Base-by-base conservation (phyloP, 2,113 vertebrate species). In the Oenanthe melanoleuca region DNA sequence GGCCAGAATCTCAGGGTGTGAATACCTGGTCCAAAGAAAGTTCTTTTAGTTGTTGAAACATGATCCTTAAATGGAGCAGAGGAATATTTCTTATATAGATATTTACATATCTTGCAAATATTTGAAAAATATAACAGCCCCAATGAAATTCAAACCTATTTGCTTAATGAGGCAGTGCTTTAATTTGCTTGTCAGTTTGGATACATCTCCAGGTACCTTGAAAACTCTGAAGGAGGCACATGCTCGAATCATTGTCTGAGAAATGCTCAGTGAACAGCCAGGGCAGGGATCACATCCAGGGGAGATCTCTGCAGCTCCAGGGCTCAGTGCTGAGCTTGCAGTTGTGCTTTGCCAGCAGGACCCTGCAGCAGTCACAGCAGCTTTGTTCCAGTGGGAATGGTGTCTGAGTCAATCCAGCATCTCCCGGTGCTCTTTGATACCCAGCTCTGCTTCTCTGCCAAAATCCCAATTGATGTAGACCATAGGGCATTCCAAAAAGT, bases 241-340 rank as follows among this genome's bases (percentile, higher is more conserved):
- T 16, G n/a, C 45, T 89, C 0, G 0, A 71, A 49, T 38, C 34
- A 17, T 53, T 84, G 56, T 74, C 93, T 94, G 74, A 59, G 2
- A 73, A 83, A 69, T 15, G 8, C 71, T 63, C 28, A 25, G 60
- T 49, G 67, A 42, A n/a, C 19, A 80, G 66, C 55, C 82, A 11
- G 37, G 34, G 56, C 37, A 49, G 29, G 25, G 15, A 37, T n/a
- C 28, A 4, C 29, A 45, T 71, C 31, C 37, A 47, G 85, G 19
- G 81, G 44, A 80, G 52, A 47, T 20, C 1, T 2, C 75, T 71
- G 63, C 19, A 33, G 82, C 88, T 59, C 37, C 8, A 52, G 78
- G 63, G 87, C 84, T 92, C 9, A 14, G 31, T 89, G 89, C 81
- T 93, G 92, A 91, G 81, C 59, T 80, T 49, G 87, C 84, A 85